phyloP scores from a whole-genome alignment of 30 jellyfish, hydroid and myxozoan genomes.

The Morbakka virulenta region DNA sequence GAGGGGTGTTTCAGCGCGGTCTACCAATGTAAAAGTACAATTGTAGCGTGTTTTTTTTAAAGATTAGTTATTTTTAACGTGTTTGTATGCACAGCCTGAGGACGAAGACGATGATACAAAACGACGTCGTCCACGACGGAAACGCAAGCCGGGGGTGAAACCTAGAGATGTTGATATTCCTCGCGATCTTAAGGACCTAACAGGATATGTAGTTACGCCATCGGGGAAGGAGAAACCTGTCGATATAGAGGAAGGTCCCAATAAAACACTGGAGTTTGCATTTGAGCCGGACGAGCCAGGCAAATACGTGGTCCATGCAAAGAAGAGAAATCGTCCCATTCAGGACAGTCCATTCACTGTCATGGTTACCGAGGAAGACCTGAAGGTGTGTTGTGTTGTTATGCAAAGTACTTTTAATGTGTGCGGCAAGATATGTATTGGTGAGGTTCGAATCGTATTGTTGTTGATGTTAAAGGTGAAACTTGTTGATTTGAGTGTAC shows the following conservation, averaged over 20 bases:
- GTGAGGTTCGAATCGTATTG: too few species aligned
- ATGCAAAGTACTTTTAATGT: too few species aligned
- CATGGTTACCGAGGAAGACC: slow-evolving; percentile 89
- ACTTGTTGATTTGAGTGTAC: too few species aligned
- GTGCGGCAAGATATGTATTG: too few species aligned
- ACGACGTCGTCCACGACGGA: neutral
- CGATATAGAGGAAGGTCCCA: slow-evolving; percentile 89
- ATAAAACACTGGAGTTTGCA: slow-evolving; percentile 82
- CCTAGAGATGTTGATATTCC: slow-evolving; percentile 47
- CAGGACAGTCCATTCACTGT: slow-evolving; percentile 98
- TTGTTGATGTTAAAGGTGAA: too few species aligned
- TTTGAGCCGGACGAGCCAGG: slow-evolving; percentile 97
- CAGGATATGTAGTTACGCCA: slow-evolving; percentile 93
- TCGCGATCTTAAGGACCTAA: slow-evolving; percentile 85
- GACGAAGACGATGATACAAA: slow-evolving; percentile 59
- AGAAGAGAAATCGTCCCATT: slow-evolving; percentile 77
- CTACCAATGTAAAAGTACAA: too few species aligned
- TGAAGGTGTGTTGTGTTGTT: slow-evolving; percentile 7
- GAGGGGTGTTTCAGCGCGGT: too few species aligned
- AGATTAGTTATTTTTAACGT: too few species aligned
- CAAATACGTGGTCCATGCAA: slow-evolving; percentile 91
- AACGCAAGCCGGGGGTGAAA: neutral
- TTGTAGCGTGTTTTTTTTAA: too few species aligned
- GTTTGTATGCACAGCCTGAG: slow-evolving; percentile 62
- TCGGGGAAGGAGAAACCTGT: slow-evolving; percentile 98